Percentiles rank a stretch among this genome's conserved stretches.
Evolutionary conservation across 2,888 invertebrate genomes (phyloP).

Genomic region (Euphydryas editha): DNA sequence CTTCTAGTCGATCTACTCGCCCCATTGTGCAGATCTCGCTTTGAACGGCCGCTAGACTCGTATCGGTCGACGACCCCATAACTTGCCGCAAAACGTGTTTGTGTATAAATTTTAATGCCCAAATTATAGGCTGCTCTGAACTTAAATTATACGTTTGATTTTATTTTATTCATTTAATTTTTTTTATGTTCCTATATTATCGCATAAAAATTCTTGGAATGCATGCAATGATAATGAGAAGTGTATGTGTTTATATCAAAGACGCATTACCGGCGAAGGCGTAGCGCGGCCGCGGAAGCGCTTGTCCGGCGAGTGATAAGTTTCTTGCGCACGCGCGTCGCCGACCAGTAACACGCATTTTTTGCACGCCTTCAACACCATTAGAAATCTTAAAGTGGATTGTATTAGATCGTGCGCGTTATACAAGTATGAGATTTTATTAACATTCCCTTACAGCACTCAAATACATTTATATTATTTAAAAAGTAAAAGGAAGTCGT

Average conservation of each 20-base stretch:
- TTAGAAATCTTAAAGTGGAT: conserved; percentile 17
- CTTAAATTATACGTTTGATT: not conserved
- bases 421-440: conserved; percentile 19
- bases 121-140: conserved; percentile 23
- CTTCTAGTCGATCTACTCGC: conserved; percentile 16
- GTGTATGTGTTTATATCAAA: not conserved
- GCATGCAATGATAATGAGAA: not conserved
- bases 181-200: not conserved
- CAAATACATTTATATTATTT: conserved; percentile 8
- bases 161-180: not conserved
- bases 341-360: conserved; percentile 14
- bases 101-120: conserved; percentile 17
- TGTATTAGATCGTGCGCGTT: not conserved
- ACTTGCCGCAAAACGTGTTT: conserved; percentile 27
- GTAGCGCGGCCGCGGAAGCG: not conserved
- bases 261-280: not conserved
- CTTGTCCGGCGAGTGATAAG: conserved; percentile 9
- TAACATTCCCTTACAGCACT: conserved; percentile 15
- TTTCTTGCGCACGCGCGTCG: conserved; percentile 18
- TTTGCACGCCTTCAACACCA: conserved; percentile 7
- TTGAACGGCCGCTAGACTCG: conserved; percentile 11
- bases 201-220: not conserved
- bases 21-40: conserved; percentile 12
- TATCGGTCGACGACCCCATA: conserved; percentile 33
- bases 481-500: conserved; percentile 15